Conservation (phyloP, 2,113 vertebrate species). For the Bothrops jararaca region DNA sequence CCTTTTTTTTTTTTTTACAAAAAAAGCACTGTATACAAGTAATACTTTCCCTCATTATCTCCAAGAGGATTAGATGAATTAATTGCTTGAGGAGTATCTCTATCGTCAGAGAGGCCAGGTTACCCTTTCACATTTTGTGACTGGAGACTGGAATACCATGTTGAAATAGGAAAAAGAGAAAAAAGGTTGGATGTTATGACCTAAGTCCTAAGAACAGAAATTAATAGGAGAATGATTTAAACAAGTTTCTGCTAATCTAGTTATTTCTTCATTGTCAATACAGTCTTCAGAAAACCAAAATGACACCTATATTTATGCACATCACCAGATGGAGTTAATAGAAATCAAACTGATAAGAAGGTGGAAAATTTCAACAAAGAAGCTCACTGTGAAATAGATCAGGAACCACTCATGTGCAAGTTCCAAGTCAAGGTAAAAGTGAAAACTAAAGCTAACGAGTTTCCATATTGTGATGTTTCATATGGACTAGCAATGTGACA, state of each 20-base stretch:
- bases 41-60: constrained; percentile 59
- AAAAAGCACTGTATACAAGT: constrained; percentile 17
- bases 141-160: background rate
- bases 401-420: background rate
- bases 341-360: background rate
- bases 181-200: background rate
- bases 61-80: constrained; percentile 40
- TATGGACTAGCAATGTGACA: too few relatives aligned
- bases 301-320: background rate
- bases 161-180: background rate
- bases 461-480: background rate
- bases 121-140: constrained; percentile 25
- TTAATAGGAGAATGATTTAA: background rate
- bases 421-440: background rate
- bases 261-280: background rate
- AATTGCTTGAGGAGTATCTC: constrained; percentile 48
- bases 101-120: background rate
- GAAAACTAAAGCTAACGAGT: background rate
- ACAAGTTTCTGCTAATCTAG: background rate
- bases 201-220: background rate
- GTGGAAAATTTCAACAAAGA: background rate
- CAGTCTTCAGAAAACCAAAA: background rate
- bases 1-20: too few relatives aligned
- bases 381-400: background rate
- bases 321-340: background rate